phyloP scores from a whole-genome alignment of 1,140 invertebrate species.

The Aphidius ervi region DNA sequence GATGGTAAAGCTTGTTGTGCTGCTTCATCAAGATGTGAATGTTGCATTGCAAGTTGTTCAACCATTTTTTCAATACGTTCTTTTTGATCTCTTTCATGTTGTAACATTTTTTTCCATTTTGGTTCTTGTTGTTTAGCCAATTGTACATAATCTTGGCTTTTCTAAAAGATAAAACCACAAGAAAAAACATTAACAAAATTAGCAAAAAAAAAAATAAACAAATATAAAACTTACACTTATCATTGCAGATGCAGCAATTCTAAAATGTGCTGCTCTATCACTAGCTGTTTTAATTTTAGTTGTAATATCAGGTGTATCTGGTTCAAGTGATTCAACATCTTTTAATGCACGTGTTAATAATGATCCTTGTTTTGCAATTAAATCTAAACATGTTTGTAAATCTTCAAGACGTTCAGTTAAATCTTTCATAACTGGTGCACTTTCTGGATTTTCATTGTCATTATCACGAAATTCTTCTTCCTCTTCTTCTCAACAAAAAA shows the following conservation, averaged over 20 bases:
- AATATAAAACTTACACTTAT: constrained; percentile 94
- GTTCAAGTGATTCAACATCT: constrained; percentile 76
- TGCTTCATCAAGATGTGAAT: constrained; percentile 86
- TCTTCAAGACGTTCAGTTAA: constrained; percentile 73
- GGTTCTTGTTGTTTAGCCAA: constrained; percentile 81
- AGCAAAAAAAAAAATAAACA: no score
- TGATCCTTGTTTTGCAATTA: constrained; percentile 82
- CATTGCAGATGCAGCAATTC: constrained; percentile 93
- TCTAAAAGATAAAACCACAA: constrained; percentile 52
- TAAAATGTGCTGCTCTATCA: constrained; percentile 87
- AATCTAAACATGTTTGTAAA: constrained; percentile 83
- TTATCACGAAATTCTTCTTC: constrained; percentile 66
- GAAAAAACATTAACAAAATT: constrained; percentile 1
- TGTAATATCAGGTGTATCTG: constrained; percentile 55
- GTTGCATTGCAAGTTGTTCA: constrained; percentile 93
- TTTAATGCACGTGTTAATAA: constrained; percentile 78
- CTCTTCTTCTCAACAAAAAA: constrained; percentile 68
- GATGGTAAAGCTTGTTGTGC: constrained; percentile 59
- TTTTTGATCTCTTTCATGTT: constrained; percentile 93
- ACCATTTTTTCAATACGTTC: constrained; percentile 94
- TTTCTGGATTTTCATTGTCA: constrained; percentile 48
- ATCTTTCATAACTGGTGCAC: constrained; percentile 57
- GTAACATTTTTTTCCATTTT: constrained; percentile 86
- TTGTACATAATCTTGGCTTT: constrained; percentile 85
- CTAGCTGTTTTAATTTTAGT: constrained; percentile 72